Evolutionary conservation across 2,888 invertebrate species (phyloP).

Genomic region (Drosophila borealis): DNA sequence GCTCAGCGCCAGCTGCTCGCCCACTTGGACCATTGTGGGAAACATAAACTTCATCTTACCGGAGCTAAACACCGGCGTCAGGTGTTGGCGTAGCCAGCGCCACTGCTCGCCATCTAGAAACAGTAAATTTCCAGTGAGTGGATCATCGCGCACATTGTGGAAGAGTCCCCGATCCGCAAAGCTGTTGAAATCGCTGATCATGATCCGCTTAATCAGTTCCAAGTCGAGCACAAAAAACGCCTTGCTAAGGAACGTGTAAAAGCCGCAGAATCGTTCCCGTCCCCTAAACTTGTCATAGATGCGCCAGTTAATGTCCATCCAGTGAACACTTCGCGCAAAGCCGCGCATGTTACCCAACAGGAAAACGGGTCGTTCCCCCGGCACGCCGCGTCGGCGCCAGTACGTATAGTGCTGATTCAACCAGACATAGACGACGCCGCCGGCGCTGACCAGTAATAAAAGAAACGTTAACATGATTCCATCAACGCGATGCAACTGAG

Average conservation of each 20-base stretch:
- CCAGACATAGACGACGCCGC: slow-evolving; percentile 33
- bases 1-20: slow-evolving; percentile 51
- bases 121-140: slow-evolving; percentile 82
- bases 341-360: slow-evolving; percentile 73
- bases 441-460: slow-evolving; percentile 22
- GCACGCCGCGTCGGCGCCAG: slow-evolving; percentile 66
- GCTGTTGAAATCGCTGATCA: slow-evolving; percentile 81
- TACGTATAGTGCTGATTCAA: slow-evolving; percentile 54
- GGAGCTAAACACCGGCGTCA: slow-evolving; percentile 85
- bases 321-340: slow-evolving; percentile 51
- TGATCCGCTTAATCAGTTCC: slow-evolving; percentile 77
- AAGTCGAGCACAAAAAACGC: slow-evolving; percentile 70
- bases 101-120: slow-evolving; percentile 84
- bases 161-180: slow-evolving; percentile 83
- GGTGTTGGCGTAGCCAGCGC: slow-evolving; percentile 85
- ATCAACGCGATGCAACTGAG: slow-evolving; percentile 34
- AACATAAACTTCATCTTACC: slow-evolving; percentile 86
- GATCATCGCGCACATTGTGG: slow-evolving; percentile 83
- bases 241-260: slow-evolving; percentile 68
- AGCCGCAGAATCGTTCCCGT: slow-evolving; percentile 64
- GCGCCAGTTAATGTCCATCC: slow-evolving; percentile 66
- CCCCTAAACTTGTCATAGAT: slow-evolving; percentile 61
- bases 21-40: slow-evolving; percentile 73
- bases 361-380: slow-evolving; percentile 52
- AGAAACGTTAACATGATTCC: slow-evolving; percentile 46